phyloP scores from a whole-genome alignment of 1,140 invertebrate genomes.

The Camponotus floridanus region DNA sequence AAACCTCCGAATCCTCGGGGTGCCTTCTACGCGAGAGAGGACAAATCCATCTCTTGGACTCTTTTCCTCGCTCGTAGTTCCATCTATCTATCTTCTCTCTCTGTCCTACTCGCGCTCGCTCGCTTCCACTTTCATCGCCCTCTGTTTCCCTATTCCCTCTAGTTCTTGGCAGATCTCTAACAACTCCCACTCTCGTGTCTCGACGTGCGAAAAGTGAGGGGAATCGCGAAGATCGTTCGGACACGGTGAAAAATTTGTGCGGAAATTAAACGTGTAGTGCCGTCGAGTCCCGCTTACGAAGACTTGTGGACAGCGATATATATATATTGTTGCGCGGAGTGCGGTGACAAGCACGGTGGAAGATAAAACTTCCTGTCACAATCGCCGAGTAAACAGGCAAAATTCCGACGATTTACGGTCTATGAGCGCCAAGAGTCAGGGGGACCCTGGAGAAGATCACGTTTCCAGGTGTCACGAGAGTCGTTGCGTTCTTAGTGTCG shows the following conservation, averaged over 20 bases:
- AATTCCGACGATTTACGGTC: conserved; percentile 82
- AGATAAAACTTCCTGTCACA: conserved; percentile 55
- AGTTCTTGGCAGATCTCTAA: not conserved
- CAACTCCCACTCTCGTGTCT: not conserved
- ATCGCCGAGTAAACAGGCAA: conserved; percentile 70
- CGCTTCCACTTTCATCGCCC: conserved; percentile 8
- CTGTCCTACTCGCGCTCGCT: not conserved
- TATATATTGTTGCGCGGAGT: not conserved
- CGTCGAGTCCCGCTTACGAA: too few species aligned
- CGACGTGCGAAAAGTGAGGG: conserved; percentile 43
- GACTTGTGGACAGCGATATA: not conserved
- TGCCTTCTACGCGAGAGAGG: not conserved
- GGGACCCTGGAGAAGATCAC: conserved; percentile 85
- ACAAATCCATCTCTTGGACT: conserved; percentile 9
- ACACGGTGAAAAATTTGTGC: too few species aligned
- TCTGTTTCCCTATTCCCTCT: conserved; percentile 14
- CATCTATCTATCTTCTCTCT: conserved; percentile 19
- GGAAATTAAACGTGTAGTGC: too few species aligned
- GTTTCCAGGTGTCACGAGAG: conserved; percentile 82
- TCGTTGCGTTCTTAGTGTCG: conserved; percentile 39
- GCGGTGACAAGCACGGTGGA: not conserved
- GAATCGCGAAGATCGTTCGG: too few species aligned
- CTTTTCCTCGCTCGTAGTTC: not conserved
- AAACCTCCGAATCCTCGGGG: not conserved
- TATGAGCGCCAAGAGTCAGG: conserved; percentile 85